These are phyloP conservation scores for Aptenodytes patagonicus DNA, from an alignment of 2,113 vertebrate species.

Conservation along the genomic window DNA sequence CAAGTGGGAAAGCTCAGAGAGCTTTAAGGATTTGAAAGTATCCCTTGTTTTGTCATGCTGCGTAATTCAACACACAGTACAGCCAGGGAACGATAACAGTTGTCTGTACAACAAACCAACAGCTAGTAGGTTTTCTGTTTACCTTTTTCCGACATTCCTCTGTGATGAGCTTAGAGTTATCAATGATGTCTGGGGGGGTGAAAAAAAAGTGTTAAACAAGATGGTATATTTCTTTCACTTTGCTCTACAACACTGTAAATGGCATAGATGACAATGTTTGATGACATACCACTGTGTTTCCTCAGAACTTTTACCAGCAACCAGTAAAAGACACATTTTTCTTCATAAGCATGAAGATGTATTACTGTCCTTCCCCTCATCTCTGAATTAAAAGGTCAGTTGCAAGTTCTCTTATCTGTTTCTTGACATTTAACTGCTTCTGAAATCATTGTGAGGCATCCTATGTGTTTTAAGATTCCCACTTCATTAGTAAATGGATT, in stretches of 20 bases:
- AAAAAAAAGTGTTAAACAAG: not conserved
- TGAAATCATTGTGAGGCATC: not conserved
- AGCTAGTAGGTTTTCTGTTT: not conserved
- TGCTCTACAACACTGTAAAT: not conserved
- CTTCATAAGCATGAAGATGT: not conserved
- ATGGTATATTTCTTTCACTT: not conserved
- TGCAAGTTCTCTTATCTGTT: not conserved
- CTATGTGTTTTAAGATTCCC: not conserved
- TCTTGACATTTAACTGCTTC: not conserved
- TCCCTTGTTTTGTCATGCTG: not conserved
- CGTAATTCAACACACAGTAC: not conserved
- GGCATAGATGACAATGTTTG: not conserved
- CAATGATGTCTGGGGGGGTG: conserved; percentile 85
- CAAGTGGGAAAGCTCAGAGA: not conserved
- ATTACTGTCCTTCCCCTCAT: not conserved
- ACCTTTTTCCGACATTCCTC: conserved; percentile 92
- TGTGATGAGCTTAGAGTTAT: conserved; percentile 91
- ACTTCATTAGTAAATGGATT: not conserved
- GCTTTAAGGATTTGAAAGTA: not conserved
- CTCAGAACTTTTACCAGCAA: not conserved
- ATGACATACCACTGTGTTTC: not conserved
- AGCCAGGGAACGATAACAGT: not conserved
- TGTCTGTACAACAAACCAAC: not conserved
- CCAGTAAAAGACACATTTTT: not conserved
- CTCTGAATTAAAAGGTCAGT: not conserved